These are phyloP conservation scores for Rutilus rutilus DNA, from an alignment of 2,113 vertebrate species.

Conservation along the genomic window DNA sequence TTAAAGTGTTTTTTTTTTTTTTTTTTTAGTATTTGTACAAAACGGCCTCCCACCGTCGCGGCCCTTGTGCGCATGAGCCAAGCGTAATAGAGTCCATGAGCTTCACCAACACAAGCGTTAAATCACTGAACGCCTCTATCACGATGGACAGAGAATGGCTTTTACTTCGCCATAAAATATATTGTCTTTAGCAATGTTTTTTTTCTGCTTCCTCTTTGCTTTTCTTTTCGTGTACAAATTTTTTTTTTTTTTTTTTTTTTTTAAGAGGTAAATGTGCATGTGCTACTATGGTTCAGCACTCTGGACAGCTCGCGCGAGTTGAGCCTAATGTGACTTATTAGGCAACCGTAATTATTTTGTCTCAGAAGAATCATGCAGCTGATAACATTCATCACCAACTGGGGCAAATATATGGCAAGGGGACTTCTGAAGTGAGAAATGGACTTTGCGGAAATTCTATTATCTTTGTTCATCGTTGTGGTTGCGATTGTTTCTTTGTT, in stretches of 20 bases:
- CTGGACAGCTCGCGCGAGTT: slow-evolving; percentile 78
- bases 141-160: background rate
- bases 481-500: slow-evolving; percentile 81
- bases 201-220: background rate
- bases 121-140: background rate
- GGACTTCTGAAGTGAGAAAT: slow-evolving; percentile 78
- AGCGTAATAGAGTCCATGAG: slow-evolving; percentile 36
- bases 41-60: slow-evolving; percentile 33
- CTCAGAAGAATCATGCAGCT: slow-evolving; percentile 62
- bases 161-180: background rate
- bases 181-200: background rate
- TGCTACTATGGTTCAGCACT: slow-evolving; percentile 76
- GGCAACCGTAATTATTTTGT: slow-evolving; percentile 51
- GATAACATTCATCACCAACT: slow-evolving; percentile 29
- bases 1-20: background rate
- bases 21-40: background rate
- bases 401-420: slow-evolving; percentile 56
- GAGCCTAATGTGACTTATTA: slow-evolving; percentile 46
- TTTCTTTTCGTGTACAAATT: too few relatives aligned
- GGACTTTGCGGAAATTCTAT: slow-evolving; percentile 81
- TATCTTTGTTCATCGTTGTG: slow-evolving; percentile 80
- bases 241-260: background rate
- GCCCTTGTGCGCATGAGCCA: slow-evolving; percentile 58
- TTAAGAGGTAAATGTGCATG: slow-evolving; percentile 35
- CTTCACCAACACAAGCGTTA: slow-evolving; percentile 17